Evolutionary conservation across 1,140 invertebrate species (phyloP).

Genomic region (Ladona fulva): DNA sequence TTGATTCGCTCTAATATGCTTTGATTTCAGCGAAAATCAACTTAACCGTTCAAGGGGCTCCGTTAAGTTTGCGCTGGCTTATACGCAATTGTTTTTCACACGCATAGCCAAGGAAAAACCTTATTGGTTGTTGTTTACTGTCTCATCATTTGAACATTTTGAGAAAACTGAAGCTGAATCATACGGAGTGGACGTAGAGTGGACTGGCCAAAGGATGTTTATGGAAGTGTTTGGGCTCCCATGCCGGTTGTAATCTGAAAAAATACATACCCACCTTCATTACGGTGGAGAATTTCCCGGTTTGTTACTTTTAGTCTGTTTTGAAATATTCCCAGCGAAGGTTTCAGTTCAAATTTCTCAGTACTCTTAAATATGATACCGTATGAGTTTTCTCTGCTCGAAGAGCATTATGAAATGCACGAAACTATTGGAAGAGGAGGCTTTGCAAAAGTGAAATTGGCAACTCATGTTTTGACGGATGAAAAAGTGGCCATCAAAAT

Average conservation of each 20-base stretch:
- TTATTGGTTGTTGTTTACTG: background rate
- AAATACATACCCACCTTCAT: no score
- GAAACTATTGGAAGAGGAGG: slow-evolving; percentile 68
- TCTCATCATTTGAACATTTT: slow-evolving; percentile 1
- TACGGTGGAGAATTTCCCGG: background rate
- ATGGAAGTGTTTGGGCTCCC: no score
- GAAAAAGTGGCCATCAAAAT: slow-evolving; percentile 83
- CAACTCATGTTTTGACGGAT: slow-evolving; percentile 63
- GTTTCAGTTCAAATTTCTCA: no score
- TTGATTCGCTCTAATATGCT: no score
- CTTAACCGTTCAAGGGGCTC: no score
- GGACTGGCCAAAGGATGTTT: no score
- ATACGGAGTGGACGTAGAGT: background rate
- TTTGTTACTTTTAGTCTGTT: background rate
- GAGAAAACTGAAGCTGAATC: background rate
- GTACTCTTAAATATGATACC: slow-evolving; percentile 15
- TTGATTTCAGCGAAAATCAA: no score
- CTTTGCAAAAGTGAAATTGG: slow-evolving; percentile 74
- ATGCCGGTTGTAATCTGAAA: no score
- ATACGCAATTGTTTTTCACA: background rate
- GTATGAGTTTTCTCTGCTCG: slow-evolving; percentile 32
- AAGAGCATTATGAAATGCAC: slow-evolving; percentile 57
- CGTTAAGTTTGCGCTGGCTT: background rate
- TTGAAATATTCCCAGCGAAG: background rate
- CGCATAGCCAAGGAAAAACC: background rate